phyloP scores from a whole-genome alignment of 2,888 invertebrate genomes.

The Agrilus mali region DNA sequence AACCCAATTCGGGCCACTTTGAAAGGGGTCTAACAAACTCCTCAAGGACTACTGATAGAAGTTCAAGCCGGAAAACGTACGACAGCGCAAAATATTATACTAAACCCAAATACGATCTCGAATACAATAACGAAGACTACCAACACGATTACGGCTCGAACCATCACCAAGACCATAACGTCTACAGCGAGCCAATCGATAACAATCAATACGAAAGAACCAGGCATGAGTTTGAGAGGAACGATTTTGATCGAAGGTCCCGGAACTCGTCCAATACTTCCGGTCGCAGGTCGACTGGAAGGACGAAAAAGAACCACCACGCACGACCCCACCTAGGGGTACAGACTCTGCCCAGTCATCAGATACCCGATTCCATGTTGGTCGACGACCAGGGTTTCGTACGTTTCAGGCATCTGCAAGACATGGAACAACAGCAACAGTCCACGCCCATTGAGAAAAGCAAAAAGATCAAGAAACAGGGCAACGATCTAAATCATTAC shows the following conservation, averaged over 20 bases:
- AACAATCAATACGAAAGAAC: slow-evolving; percentile 30
- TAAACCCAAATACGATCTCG: slow-evolving; percentile 29
- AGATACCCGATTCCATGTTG: slow-evolving; percentile 58
- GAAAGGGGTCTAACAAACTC: slow-evolving; percentile 25
- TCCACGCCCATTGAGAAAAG: slow-evolving; percentile 16
- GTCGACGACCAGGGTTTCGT: slow-evolving; percentile 87
- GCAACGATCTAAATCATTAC: slow-evolving; percentile 28
- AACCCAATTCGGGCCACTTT: slow-evolving; percentile 25
- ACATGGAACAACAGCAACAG: slow-evolving; percentile 12
- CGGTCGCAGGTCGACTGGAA: slow-evolving; percentile 29
- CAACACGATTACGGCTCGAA: slow-evolving; percentile 20
- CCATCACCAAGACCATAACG: slow-evolving; percentile 41
- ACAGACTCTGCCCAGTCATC: slow-evolving; percentile 41
- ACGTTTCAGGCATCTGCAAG: slow-evolving; percentile 54
- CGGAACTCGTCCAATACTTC: slow-evolving; percentile 32
- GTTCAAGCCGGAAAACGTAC: slow-evolving; percentile 25
- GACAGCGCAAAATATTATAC: slow-evolving; percentile 30
- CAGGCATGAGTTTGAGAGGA: slow-evolving; percentile 47
- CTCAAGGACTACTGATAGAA: slow-evolving; percentile 24
- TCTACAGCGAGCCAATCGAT: slow-evolving; percentile 34
- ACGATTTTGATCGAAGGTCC: slow-evolving; percentile 36
- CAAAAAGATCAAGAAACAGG: slow-evolving; percentile 25
- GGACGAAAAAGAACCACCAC: slow-evolving; percentile 36
- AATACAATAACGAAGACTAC: slow-evolving; percentile 28
- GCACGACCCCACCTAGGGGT: slow-evolving; percentile 40